Evolutionary conservation across 2,888 invertebrate species (phyloP).

Genomic region (Amphipyra berbera): DNA sequence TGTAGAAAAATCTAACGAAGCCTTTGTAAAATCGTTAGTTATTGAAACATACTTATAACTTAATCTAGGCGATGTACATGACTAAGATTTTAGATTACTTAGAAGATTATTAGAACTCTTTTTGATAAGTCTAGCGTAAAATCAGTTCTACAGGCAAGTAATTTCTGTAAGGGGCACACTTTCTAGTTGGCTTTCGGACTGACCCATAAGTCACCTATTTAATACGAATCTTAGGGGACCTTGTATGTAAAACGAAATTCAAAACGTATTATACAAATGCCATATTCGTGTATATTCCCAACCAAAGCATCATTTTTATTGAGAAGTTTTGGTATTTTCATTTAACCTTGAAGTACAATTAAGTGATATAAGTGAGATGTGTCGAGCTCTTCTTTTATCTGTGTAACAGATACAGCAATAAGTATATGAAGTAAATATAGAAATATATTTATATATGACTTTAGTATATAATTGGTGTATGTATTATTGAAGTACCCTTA

Average conservation of each 20-base stretch:
- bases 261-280: conserved; percentile 60
- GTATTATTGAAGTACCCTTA: conserved; percentile 62
- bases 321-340: conserved; percentile 46
- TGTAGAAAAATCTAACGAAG: too few relatives aligned
- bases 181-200: conserved; percentile 49
- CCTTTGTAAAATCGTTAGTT: too few relatives aligned
- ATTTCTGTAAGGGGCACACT: conserved; percentile 8
- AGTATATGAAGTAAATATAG: conserved; percentile 68
- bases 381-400: conserved; percentile 85
- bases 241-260: conserved; percentile 61
- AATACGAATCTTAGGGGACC: conserved; percentile 68
- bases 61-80: conserved; percentile 7
- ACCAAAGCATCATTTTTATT: conserved; percentile 68
- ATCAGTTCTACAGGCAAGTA: conserved; percentile 1
- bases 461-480: conserved; percentile 66
- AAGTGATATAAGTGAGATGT: conserved; percentile 83
- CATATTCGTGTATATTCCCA: conserved; percentile 57
- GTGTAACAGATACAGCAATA: conserved; percentile 89
- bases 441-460: conserved; percentile 67
- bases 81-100: conserved; percentile 13
- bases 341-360: conserved; percentile 69
- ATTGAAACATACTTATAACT: background rate
- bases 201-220: conserved; percentile 35
- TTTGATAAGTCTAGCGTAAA: conserved; percentile 9
- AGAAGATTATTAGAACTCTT: conserved; percentile 12